Percentiles rank a stretch among this genome's conserved stretches.
These are phyloP conservation scores for Verasper variegatus DNA, from an alignment of 2,113 vertebrate species.

Conservation along the genomic window DNA sequence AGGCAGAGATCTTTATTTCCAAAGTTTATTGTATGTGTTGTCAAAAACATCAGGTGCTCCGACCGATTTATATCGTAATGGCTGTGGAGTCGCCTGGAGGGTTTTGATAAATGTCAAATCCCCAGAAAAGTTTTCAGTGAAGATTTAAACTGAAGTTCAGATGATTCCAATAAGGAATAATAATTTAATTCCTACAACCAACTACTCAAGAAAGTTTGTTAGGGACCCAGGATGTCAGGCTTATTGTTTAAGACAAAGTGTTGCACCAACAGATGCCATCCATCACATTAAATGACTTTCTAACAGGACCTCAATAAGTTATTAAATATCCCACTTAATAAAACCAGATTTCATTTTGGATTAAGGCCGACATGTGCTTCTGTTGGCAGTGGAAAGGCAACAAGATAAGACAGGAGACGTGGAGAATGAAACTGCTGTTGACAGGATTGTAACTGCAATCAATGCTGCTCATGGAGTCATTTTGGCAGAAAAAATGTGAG, in stretches of 20 bases:
- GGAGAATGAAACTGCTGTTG: constrained; percentile 40
- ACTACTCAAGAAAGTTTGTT: constrained; percentile 7
- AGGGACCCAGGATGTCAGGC: background rate
- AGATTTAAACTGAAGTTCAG: background rate
- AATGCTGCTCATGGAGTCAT: constrained; percentile 26
- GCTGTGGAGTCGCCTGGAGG: background rate
- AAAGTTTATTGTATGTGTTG: constrained; percentile 33
- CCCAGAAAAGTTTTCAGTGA: constrained; percentile 8
- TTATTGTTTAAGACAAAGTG: constrained; percentile 14
- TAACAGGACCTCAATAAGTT: constrained; percentile 23
- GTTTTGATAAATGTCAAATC: constrained; percentile 30
- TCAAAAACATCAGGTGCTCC: constrained; percentile 38
- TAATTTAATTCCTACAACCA: background rate
- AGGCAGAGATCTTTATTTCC: constrained; percentile 40
- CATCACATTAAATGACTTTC: constrained; percentile 37
- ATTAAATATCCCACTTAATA: constrained; percentile 40
- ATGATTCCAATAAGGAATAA: constrained; percentile 3
- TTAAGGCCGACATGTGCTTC: background rate
- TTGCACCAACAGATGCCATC: constrained; percentile 27
- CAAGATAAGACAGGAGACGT: constrained; percentile 13
- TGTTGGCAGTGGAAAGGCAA: background rate
- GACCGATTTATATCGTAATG: constrained; percentile 1
- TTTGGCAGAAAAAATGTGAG: constrained; percentile 3
- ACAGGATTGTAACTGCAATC: constrained; percentile 46
- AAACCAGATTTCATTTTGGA: background rate